A percentile compares a stretch with the other conserved stretches of the same genome.
These are phyloP conservation scores for Drosophila ercepeae DNA, from an alignment of 1,140 invertebrate species.

Conservation along the genomic window DNA sequence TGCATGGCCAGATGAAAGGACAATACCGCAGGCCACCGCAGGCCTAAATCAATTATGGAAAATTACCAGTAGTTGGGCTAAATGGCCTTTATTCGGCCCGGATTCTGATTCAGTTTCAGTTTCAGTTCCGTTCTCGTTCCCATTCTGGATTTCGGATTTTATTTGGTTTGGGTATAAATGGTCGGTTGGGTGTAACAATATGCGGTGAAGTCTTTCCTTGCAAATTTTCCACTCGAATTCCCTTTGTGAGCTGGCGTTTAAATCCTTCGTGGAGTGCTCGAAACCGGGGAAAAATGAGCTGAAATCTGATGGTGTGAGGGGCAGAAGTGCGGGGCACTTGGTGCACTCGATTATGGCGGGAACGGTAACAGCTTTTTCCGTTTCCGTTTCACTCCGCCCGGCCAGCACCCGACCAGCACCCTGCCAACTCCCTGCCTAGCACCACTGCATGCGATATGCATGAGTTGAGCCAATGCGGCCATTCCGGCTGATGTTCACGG, in stretches of 20 bases:
- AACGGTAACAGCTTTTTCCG: slow-evolving; percentile 53
- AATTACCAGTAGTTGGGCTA: slow-evolving; percentile 72
- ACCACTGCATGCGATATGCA: slow-evolving; percentile 52
- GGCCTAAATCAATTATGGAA: slow-evolving; percentile 75
- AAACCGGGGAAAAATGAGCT: slow-evolving; percentile 53
- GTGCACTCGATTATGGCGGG: slow-evolving; percentile 67
- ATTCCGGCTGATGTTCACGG: slow-evolving; percentile 53
- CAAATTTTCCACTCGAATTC: slow-evolving; percentile 70
- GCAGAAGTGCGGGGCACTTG: slow-evolving; percentile 35
- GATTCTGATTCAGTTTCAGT: slow-evolving; percentile 4
- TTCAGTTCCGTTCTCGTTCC: slow-evolving; percentile 7
- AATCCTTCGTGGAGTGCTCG: slow-evolving; percentile 25
- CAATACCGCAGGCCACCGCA: slow-evolving; percentile 10
- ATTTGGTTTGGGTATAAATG: not conserved
- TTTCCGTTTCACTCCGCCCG: slow-evolving; percentile 13
- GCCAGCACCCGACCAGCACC: not conserved
- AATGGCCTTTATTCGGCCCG: slow-evolving; percentile 52
- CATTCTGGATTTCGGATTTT: not conserved
- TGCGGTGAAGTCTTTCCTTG: slow-evolving; percentile 43
- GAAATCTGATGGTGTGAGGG: slow-evolving; percentile 45
- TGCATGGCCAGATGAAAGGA: slow-evolving; percentile 33
- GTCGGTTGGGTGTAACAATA: slow-evolving; percentile 21
- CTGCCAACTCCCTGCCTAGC: too few relatives aligned
- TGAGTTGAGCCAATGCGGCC: slow-evolving; percentile 51
- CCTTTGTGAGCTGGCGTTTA: slow-evolving; percentile 48